These are phyloP conservation scores for Acromyrmex echinatior DNA, from an alignment of 1,140 invertebrate genomes.

Conservation along the genomic window DNA sequence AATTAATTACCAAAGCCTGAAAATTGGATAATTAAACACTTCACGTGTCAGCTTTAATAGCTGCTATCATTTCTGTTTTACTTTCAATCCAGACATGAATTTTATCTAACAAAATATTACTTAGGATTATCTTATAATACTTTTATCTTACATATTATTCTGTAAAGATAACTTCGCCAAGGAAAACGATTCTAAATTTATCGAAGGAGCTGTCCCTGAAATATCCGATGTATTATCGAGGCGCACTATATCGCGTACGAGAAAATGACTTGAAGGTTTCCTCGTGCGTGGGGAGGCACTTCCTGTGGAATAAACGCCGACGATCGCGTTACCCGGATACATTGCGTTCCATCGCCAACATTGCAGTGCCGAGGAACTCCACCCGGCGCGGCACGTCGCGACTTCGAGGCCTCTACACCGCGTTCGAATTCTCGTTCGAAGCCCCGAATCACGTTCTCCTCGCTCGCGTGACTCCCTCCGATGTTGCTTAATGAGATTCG, in stretches of 20 bases:
- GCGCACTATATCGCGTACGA: background rate
- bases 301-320: constrained; percentile 26
- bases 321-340: constrained; percentile 45
- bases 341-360: constrained; percentile 14
- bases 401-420: constrained; percentile 15
- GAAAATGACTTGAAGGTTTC: background rate
- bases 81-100: background rate
- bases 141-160: too few species aligned
- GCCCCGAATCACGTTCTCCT: constrained; percentile 29
- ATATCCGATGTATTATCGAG: background rate
- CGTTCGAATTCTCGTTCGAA: constrained; percentile 32
- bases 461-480: constrained; percentile 54
- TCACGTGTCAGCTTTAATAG: too few species aligned
- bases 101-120: background rate
- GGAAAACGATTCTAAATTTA: constrained; percentile 1
- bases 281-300: background rate
- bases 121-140: too few species aligned
- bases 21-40: too few species aligned
- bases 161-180: too few species aligned
- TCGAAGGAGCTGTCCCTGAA: background rate
- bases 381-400: constrained; percentile 44
- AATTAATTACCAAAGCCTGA: too few species aligned
- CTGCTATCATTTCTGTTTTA: too few species aligned
- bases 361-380: constrained; percentile 35
- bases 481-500: constrained; percentile 63